Evolutionary conservation across 2,888 invertebrate genomes (phyloP), one percentile per base, ranked within the genome.

Genomic region (Fabriciana adippe): DNA sequence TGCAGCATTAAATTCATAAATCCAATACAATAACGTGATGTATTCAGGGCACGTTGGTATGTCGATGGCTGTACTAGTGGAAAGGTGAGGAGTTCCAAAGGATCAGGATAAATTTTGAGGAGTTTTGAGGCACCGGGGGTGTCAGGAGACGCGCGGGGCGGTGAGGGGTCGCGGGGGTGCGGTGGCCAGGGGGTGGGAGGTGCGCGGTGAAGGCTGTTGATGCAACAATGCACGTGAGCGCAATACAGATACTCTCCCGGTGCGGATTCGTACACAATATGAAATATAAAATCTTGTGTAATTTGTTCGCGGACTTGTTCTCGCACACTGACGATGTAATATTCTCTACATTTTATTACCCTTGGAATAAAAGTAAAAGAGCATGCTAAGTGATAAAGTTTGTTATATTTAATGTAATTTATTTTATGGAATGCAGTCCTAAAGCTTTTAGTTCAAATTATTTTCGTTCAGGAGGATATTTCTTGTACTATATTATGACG

Each of bases 191-290:
- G 35, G 35, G 35, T 2, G 8, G 35, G 6, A 8, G 11, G 35
- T 11, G 35, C 8, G 35, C 35, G 35, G 35, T 16, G 50, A 16
- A 51, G 50, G 50, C 50, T 51, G 50, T 35, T 35, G 56, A 56
- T 41, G 41, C 56, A 56, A 41, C 35, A 56, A 15, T 26, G 55
- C 55, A 55, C 55, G 55, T 55, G 55, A 31, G 26, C 55, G 16
- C 13, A 56, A 56, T 56, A 56, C 41, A 16, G 56, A 56, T 11
- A 41, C 35, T 41, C 35, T 41, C 11, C 35, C 35, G 35, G 35
- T 51, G 16, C 51, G 15, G 26, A 55, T 35, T 51, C 50, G 48
- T 47, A 47, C 59, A 18, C 21, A 26, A 48, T 26, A 21, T 48
- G 15, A 48, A 59, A 57, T 47, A 57, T 45, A 48, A 48, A 21